Percentiles rank a stretch among this genome's conserved stretches.
These are phyloP conservation scores for Orussus abietinus DNA, from an alignment of 1,140 invertebrate species.

Conservation along the genomic window DNA sequence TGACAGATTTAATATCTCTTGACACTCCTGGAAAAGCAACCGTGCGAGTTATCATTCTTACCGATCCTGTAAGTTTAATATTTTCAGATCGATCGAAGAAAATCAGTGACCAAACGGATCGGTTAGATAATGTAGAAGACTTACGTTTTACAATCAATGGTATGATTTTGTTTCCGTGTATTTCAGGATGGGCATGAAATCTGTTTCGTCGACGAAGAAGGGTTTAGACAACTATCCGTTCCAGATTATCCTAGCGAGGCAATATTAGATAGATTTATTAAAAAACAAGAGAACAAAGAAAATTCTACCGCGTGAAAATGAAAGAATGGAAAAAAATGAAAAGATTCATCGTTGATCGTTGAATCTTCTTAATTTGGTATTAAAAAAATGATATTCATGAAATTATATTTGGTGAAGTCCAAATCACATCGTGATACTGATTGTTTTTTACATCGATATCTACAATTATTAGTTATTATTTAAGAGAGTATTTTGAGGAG, in stretches of 20 bases:
- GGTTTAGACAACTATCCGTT: conserved; percentile 82
- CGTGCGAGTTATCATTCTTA: conserved; percentile 91
- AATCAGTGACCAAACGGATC: background rate
- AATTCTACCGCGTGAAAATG: too few species aligned
- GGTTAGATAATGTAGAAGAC: background rate
- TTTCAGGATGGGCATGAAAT: conserved; percentile 92
- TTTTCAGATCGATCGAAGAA: conserved; percentile 10
- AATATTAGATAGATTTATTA: conserved; percentile 76
- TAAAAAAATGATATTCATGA: too few species aligned
- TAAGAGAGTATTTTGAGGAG: too few species aligned
- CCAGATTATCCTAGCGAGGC: conserved; percentile 79
- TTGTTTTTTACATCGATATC: too few species aligned
- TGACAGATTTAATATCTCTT: conserved; percentile 83
- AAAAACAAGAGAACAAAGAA: conserved; percentile 55
- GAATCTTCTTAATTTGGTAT: too few species aligned
- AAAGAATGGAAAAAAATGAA: too few species aligned
- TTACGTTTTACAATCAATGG: conserved; percentile 11
- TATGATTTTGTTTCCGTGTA: conserved; percentile 12
- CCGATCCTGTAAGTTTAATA: conserved; percentile 71
- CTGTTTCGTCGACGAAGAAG: conserved; percentile 97
- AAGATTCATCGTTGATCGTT: background rate
- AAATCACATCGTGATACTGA: too few species aligned
- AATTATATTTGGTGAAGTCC: too few species aligned
- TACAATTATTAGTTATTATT: too few species aligned
- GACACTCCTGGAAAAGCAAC: conserved; percentile 96